These are phyloP conservation scores for Mus spretus DNA, from an alignment of 2,797 vertebrate species.

Conservation along the genomic window DNA sequence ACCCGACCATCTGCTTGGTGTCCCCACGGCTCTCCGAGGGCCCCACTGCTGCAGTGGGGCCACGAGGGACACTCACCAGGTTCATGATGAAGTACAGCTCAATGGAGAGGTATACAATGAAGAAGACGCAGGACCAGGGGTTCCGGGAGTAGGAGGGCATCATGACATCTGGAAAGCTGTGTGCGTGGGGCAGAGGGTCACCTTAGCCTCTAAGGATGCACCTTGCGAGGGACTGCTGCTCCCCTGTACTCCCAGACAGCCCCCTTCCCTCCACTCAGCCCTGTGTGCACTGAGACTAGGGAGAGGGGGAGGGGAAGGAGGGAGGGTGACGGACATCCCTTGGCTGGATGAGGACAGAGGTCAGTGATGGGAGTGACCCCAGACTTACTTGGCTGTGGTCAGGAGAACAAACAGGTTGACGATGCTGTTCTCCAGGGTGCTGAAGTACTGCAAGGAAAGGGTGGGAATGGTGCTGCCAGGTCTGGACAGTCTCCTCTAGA, in stretches of 20 bases:
- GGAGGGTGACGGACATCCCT: background rate
- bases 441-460: slow-evolving; percentile 93
- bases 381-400: slow-evolving; percentile 97
- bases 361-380: background rate
- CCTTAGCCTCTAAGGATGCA: background rate
- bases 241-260: background rate
- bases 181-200: slow-evolving; percentile 77
- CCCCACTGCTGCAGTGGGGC: fast-evolving
- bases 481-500: background rate
- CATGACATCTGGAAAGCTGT: slow-evolving; percentile 99
- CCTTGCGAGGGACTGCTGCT: background rate
- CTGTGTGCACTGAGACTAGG: background rate
- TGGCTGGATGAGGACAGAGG: background rate
- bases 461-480: fast-evolving
- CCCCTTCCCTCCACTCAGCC: no score
- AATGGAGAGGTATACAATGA: slow-evolving; percentile 99
- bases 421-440: slow-evolving; percentile 97
- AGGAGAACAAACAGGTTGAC: slow-evolving; percentile 98
- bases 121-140: slow-evolving; percentile 98
- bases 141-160: slow-evolving; percentile 98
- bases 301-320: fast-evolving
- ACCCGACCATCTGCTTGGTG: fast-evolving
- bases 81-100: slow-evolving; percentile 99
- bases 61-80: slow-evolving; percentile 89
- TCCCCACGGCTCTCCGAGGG: fast-evolving